Conservation (phyloP, 1,140 invertebrate species). For the Cherax destructor region DNA sequence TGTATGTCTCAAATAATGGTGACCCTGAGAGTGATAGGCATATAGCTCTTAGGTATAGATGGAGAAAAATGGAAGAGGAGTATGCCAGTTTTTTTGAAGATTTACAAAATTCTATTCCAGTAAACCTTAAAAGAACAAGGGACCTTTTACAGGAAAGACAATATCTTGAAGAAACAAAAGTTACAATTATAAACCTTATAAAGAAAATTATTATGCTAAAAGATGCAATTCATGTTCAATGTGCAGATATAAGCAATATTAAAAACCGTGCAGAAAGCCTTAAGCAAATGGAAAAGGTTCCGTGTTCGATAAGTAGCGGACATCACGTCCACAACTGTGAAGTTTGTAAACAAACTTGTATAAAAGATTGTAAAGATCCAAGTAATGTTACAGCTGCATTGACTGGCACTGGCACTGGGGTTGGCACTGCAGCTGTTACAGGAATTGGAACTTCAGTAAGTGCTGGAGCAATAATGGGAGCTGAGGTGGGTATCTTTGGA, state of each 20-base stretch:
- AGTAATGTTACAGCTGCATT: background rate
- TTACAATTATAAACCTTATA: background rate
- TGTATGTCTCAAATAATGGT: background rate
- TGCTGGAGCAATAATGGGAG: background rate
- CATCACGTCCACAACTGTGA: slow-evolving; percentile 53
- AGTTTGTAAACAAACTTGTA: slow-evolving; percentile 31
- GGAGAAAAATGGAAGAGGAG: slow-evolving; percentile 40
- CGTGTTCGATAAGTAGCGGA: background rate
- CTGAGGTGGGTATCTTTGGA: slow-evolving; percentile 38
- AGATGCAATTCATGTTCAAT: background rate
- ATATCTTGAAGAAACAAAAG: slow-evolving; percentile 18
- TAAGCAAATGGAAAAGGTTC: background rate
- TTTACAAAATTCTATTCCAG: slow-evolving; percentile 19
- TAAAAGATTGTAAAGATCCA: slow-evolving; percentile 5
- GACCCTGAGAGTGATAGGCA: background rate
- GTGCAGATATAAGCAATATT: slow-evolving; percentile 15
- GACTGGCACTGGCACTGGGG: background rate
- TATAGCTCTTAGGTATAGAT: slow-evolving; percentile 7
- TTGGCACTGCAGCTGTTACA: background rate
- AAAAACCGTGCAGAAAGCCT: background rate
- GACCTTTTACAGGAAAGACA: slow-evolving; percentile 27
- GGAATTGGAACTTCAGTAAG: background rate
- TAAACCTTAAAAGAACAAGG: slow-evolving; percentile 4
- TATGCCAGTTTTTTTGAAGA: slow-evolving; percentile 37
- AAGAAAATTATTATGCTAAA: background rate